These are phyloP conservation scores for Tenebrio molitor DNA, from an alignment of 1,140 invertebrate genomes.

Conservation along the genomic window DNA sequence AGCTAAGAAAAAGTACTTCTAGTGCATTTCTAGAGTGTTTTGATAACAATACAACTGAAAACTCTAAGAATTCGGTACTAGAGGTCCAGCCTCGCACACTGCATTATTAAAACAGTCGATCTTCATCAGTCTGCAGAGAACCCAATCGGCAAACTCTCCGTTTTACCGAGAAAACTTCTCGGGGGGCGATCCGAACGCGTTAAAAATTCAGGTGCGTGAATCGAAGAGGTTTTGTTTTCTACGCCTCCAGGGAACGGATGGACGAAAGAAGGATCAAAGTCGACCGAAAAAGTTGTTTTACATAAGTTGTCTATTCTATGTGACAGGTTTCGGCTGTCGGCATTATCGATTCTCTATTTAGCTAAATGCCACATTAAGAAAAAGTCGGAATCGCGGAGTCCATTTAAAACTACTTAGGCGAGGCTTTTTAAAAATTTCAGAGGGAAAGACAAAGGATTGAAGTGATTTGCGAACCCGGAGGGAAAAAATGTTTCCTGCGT, in stretches of 20 bases:
- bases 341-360: background rate
- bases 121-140: background rate
- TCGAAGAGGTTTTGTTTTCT: slow-evolving; percentile 5
- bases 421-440: background rate
- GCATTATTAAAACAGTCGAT: too few relatives aligned
- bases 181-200: background rate
- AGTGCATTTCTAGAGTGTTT: too few relatives aligned
- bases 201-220: slow-evolving; percentile 4
- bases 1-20: too few relatives aligned
- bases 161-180: background rate
- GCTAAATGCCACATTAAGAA: background rate
- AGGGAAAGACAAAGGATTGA: slow-evolving; percentile 1
- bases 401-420: background rate
- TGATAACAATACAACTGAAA: too few relatives aligned
- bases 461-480: background rate
- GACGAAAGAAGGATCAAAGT: background rate
- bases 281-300: slow-evolving; percentile 4
- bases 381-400: background rate
- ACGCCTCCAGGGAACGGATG: background rate
- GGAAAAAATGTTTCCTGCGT: slow-evolving; percentile 47
- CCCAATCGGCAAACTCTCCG: background rate
- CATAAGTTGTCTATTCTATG: slow-evolving; percentile 1
- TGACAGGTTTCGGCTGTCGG: background rate
- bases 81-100: too few relatives aligned
- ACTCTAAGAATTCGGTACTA: too few relatives aligned